Conservation (phyloP, 2,113 vertebrate species). For the Calidris pugnax region DNA sequence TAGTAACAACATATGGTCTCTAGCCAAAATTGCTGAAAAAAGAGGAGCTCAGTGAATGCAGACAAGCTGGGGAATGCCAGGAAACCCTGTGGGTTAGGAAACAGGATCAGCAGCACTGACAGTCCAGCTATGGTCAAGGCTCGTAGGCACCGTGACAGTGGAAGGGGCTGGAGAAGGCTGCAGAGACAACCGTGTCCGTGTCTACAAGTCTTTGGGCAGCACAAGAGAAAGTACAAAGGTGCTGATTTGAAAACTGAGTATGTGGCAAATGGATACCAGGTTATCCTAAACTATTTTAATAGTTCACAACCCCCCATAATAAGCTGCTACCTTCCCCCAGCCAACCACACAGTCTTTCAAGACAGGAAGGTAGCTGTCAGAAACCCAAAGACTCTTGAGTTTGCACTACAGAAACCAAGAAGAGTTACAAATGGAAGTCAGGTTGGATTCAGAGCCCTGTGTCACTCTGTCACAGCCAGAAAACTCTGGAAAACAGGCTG, state of each 20-base stretch:
- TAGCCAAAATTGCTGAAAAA: constrained; percentile 21
- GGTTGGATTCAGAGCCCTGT: neutral
- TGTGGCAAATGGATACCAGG: neutral
- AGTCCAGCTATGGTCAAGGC: neutral
- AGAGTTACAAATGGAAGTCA: neutral
- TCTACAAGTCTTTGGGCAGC: neutral
- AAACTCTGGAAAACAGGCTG: neutral
- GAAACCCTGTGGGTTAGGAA: neutral
- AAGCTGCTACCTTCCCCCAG: neutral
- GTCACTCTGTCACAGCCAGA: neutral
- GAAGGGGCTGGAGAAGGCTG: neutral
- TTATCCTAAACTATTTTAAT: neutral
- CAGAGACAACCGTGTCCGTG: accelerated
- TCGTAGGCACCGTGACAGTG: accelerated
- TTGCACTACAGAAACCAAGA: neutral
- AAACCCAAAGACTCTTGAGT: neutral
- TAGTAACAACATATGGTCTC: constrained; percentile 12
- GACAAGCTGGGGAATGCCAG: neutral
- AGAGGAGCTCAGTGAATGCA: neutral
- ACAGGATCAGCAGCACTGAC: neutral
- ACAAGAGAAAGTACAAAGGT: neutral
- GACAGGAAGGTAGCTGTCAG: neutral
- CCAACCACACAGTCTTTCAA: neutral
- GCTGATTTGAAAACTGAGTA: neutral
- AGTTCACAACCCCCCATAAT: neutral